Conservation (phyloP, 2,113 vertebrate genomes). For the Alexandromys fortis region DNA sequence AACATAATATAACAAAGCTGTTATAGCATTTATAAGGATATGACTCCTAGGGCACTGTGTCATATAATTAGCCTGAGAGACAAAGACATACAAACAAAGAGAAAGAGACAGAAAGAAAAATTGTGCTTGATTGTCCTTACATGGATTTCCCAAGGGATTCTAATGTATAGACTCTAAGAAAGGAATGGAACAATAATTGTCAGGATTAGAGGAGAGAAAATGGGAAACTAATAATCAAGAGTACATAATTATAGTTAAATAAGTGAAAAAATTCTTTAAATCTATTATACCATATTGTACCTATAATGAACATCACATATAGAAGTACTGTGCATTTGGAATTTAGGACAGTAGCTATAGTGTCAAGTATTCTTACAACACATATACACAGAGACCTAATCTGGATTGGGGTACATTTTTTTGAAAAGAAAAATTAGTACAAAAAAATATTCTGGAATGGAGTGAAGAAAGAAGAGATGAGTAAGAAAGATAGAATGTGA, state of each 20-base stretch:
- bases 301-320: fast-evolving
- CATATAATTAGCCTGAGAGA: not conserved
- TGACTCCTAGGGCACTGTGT: not conserved
- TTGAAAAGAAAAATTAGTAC: not conserved
- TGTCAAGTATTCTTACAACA: not conserved
- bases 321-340: not conserved
- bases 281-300: not conserved
- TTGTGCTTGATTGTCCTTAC: not conserved
- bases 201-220: not conserved
- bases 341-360: not conserved
- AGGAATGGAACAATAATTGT: not conserved
- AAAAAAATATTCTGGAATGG: not conserved
- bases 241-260: not conserved
- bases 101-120: not conserved
- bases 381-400: not conserved
- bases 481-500: not conserved
- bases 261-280: not conserved
- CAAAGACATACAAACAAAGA: fast-evolving
- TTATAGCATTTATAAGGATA: not conserved
- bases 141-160: too few relatives aligned
- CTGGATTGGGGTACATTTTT: not conserved
- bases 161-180: not conserved
- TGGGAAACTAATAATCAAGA: not conserved
- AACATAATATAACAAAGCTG: not conserved
- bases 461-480: not conserved